A percentile compares a stretch with the other conserved stretches of the same genome.
Evolutionary conservation across 2,797 vertebrate genomes (phyloP).

Genomic region (Malurus splendens): DNA sequence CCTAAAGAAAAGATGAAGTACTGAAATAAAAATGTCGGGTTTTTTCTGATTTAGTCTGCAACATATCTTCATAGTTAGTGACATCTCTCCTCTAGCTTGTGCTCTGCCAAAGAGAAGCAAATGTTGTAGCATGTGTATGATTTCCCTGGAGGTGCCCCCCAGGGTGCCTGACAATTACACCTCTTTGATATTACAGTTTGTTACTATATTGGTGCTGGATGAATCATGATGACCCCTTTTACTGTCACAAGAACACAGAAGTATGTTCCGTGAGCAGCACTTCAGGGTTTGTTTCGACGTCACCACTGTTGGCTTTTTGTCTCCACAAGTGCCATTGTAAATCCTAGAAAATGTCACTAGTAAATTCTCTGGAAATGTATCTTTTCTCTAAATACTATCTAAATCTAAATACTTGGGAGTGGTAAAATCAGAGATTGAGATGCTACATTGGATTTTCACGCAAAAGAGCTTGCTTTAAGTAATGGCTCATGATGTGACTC

Average conservation of each 20-base stretch:
- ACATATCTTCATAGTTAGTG: not conserved
- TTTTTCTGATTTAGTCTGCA: not conserved
- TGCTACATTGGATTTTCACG: not conserved
- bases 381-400: not conserved
- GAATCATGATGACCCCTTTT: not conserved
- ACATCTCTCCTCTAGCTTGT: not conserved
- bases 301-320: not conserved
- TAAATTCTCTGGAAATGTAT: not conserved
- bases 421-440: not conserved
- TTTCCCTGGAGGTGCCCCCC: not conserved
- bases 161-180: not conserved
- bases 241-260: not conserved
- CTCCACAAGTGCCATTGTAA: not conserved
- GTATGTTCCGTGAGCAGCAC: not conserved
- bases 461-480: not conserved
- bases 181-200: not conserved
- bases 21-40: fast-evolving
- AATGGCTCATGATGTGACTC: not conserved
- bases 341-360: not conserved
- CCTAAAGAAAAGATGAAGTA: not conserved
- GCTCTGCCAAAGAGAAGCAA: not conserved
- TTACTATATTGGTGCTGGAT: not conserved
- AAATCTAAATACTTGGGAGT: not conserved
- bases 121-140: not conserved
- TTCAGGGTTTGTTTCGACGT: not conserved